A percentile compares a stretch with the other conserved stretches of the same genome.
phyloP scores from a whole-genome alignment of 1,140 invertebrate genomes.

The Drosophila varians region DNA sequence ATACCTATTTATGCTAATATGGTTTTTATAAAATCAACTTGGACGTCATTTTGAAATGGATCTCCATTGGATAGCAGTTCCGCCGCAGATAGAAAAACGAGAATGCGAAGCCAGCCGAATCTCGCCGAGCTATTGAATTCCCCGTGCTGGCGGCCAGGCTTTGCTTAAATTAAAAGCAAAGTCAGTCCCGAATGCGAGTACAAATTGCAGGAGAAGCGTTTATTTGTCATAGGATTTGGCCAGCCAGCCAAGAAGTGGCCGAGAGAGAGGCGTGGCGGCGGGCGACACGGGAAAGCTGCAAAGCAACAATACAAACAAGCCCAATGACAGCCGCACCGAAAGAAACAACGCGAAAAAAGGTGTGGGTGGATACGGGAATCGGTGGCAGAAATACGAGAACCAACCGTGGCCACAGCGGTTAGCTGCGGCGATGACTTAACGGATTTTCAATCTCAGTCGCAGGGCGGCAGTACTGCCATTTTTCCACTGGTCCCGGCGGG shows the following conservation, averaged over 20 bases:
- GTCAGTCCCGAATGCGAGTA: slow-evolving; percentile 49
- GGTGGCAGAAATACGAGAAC: slow-evolving; percentile 29
- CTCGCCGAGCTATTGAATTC: slow-evolving; percentile 40
- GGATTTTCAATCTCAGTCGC: slow-evolving; percentile 77
- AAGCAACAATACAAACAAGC: slow-evolving; percentile 72
- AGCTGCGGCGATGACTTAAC: slow-evolving; percentile 79
- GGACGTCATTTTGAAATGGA: no score
- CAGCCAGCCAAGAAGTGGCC: slow-evolving; percentile 26
- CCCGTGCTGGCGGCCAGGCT: slow-evolving; percentile 26
- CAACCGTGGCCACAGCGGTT: slow-evolving; percentile 68
- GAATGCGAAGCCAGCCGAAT: not conserved
- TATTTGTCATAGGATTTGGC: slow-evolving; percentile 77
- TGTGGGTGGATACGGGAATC: not conserved
- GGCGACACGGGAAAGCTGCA: slow-evolving; percentile 24
- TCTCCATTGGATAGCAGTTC: no score
- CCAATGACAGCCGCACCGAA: slow-evolving; percentile 39
- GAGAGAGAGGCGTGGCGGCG: slow-evolving; percentile 14
- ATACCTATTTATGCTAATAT: no score
- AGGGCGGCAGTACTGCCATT: not conserved
- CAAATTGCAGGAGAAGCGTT: slow-evolving; percentile 75
- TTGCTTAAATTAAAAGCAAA: slow-evolving; percentile 78
- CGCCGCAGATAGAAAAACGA: not conserved
- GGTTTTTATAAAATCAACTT: no score
- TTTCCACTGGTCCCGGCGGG: not conserved
- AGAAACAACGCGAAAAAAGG: slow-evolving; percentile 16